Percentiles rank a stretch among this genome's conserved stretches.
Evolutionary conservation across 2,888 invertebrate species (phyloP).

Genomic region (Masnerella sp.): DNA sequence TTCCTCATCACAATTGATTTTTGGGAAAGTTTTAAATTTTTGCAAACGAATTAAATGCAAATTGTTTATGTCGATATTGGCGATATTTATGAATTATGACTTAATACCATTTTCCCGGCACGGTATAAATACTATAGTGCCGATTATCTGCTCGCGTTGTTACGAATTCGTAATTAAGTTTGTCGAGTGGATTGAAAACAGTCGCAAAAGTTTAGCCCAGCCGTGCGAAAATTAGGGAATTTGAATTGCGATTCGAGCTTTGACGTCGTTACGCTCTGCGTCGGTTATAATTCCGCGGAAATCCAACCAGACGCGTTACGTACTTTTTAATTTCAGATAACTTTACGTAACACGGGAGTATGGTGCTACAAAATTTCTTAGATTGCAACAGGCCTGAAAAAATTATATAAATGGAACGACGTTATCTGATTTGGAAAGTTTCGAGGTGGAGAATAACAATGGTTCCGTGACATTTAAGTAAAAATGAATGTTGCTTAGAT

Average conservation of each 20-base stretch:
- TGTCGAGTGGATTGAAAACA: slow-evolving; percentile 9
- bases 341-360: too few relatives aligned
- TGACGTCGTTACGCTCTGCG: not conserved
- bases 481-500: too few relatives aligned
- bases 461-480: too few relatives aligned
- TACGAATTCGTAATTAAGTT: slow-evolving; percentile 21
- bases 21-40: too few relatives aligned
- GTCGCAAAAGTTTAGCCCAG: slow-evolving; percentile 15
- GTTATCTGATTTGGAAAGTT: slow-evolving; percentile 26
- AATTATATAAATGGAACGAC: slow-evolving; percentile 5
- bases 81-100: slow-evolving; percentile 28
- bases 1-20: too few relatives aligned
- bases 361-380: too few relatives aligned
- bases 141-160: not conserved
- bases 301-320: too few relatives aligned
- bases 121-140: slow-evolving; percentile 10
- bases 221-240: not conserved
- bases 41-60: too few relatives aligned
- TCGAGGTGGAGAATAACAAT: not conserved
- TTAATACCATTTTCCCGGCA: slow-evolving; percentile 16
- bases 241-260: slow-evolving; percentile 9
- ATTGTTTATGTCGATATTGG: slow-evolving; percentile 26
- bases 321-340: not conserved
- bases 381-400: not conserved
- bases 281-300: too few relatives aligned